Evolutionary conservation across 2,888 invertebrate species (phyloP).

Genomic region (Synanthedon andrenaeformis): DNA sequence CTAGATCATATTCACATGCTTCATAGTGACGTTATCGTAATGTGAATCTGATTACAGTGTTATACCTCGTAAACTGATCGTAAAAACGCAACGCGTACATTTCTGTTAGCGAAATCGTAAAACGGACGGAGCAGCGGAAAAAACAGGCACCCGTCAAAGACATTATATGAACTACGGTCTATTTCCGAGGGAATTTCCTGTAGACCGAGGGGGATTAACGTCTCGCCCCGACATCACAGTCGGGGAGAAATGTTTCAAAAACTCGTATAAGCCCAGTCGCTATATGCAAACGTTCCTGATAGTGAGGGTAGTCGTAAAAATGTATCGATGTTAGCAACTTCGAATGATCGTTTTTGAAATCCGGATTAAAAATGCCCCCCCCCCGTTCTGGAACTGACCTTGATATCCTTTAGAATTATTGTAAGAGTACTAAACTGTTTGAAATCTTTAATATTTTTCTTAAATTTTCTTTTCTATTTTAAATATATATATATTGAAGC

Average conservation of each 20-base stretch:
- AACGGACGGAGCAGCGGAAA: slow-evolving; percentile 7
- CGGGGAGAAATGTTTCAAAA: slow-evolving; percentile 5
- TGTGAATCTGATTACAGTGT: neutral
- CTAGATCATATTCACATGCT: no score
- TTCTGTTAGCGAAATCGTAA: neutral
- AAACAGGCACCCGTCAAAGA: slow-evolving; percentile 9
- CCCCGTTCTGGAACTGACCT: neutral
- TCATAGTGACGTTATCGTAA: neutral
- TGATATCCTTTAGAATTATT: neutral
- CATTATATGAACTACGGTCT: slow-evolving; percentile 14
- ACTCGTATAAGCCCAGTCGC: slow-evolving; percentile 4
- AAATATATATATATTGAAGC: no score
- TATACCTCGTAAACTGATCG: neutral
- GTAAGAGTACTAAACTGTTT: no score
- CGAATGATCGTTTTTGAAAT: slow-evolving; percentile 1
- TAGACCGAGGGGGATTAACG: slow-evolving; percentile 11
- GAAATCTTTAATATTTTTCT: no score
- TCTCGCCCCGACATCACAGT: slow-evolving; percentile 1
- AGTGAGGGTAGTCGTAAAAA: slow-evolving; percentile 4
- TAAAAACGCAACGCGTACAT: neutral
- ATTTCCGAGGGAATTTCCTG: slow-evolving; percentile 21
- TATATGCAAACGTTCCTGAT: slow-evolving; percentile 1
- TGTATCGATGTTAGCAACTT: slow-evolving; percentile 4
- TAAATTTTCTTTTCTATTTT: no score
- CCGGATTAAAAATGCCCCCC: neutral